Base-by-base conservation (phyloP, 2,888 invertebrate species). In the Taphrorychus bicolor region DNA sequence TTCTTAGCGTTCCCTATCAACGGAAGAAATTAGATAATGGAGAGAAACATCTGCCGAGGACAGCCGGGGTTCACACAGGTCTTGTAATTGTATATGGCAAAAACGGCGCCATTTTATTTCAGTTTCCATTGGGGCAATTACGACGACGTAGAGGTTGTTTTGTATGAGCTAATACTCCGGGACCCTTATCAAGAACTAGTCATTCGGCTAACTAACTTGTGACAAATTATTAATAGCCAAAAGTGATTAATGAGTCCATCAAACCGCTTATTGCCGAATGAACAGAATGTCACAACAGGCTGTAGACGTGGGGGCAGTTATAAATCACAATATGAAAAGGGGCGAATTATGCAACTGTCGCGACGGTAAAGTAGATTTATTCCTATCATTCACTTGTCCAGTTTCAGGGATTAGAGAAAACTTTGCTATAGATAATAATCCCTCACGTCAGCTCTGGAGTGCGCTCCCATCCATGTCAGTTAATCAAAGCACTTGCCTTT, bases 171-270 rank as follows among this genome's bases (percentile, higher is more conserved):
- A 32, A 3, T 1, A 32, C 32, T 11, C 32, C 3, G 7, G 11
- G 32, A 32, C 32, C 32, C 32, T 32, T 32, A 32, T 32, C 32
- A 32, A 9, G n/a, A 32, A 32, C 7, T 32, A 32, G 32, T 5
- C 49, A 1, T 19, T 52, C 51, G 49, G 48, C 49, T 24, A 40
- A 59, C 41, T 59, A 52, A 59, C 59, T 59, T 40, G 41, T 18
- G 59, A 59, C 59, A 59, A 59, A 59, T 59, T 59, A 59, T 59
- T 59, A 59, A 59, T 49, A 52, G 52, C 59, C 41, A 40, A 59
- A 52, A 52, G 40, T 52, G 59, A 59, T 51, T 59, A 52, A 59
- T 59, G 59, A 32, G 41, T 59, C 41, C 21, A 52, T 59, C 59
- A 59, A 59, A 59, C 59, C 51, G 14, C 21, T 51, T 24, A 59